Percentiles rank a stretch among this genome's conserved stretches.
Evolutionary conservation across 2,888 invertebrate genomes (phyloP).

Genomic region (Nephrocerus scutellatus): DNA sequence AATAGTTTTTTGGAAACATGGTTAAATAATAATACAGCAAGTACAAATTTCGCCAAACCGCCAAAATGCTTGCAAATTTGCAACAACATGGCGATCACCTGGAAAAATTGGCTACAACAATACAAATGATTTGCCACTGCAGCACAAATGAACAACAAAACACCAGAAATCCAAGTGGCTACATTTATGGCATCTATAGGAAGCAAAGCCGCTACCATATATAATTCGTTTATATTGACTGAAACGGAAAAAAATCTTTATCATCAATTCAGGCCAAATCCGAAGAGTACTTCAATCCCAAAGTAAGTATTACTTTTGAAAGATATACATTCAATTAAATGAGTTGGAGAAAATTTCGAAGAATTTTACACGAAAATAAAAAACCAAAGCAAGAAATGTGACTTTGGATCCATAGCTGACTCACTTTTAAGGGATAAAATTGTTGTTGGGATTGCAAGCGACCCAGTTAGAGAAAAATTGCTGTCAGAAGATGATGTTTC

Average conservation of each 20-base stretch:
- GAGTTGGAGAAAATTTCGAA: conserved; percentile 16
- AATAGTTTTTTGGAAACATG: too few relatives aligned
- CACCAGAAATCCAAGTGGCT: conserved; percentile 16
- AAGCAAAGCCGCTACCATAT: conserved; percentile 6
- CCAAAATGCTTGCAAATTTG: conserved; percentile 15
- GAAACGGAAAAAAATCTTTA: conserved; percentile 9
- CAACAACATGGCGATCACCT: conserved; percentile 13
- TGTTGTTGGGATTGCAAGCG: too few relatives aligned
- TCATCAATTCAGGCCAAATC: conserved; percentile 11
- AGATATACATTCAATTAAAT: conserved; percentile 19
- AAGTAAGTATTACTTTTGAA: conserved; percentile 19
- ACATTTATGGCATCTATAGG: conserved; percentile 18
- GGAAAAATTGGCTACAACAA: conserved; percentile 19
- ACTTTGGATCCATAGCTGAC: too few relatives aligned
- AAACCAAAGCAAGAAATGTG: conserved; percentile 16
- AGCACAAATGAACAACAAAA: conserved; percentile 16
- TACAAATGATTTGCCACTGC: conserved; percentile 19
- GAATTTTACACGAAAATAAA: conserved; percentile 20
- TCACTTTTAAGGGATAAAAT: too few relatives aligned
- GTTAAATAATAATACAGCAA: too few relatives aligned
- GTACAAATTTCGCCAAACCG: conserved; percentile 11
- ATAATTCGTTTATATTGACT: conserved; percentile 6
- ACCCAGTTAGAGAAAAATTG: too few relatives aligned
- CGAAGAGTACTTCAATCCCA: conserved; percentile 10
- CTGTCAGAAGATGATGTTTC: too few relatives aligned